These are phyloP conservation scores for Trachurus trachurus DNA, from an alignment of 2,797 vertebrate genomes.

Conservation along the genomic window DNA sequence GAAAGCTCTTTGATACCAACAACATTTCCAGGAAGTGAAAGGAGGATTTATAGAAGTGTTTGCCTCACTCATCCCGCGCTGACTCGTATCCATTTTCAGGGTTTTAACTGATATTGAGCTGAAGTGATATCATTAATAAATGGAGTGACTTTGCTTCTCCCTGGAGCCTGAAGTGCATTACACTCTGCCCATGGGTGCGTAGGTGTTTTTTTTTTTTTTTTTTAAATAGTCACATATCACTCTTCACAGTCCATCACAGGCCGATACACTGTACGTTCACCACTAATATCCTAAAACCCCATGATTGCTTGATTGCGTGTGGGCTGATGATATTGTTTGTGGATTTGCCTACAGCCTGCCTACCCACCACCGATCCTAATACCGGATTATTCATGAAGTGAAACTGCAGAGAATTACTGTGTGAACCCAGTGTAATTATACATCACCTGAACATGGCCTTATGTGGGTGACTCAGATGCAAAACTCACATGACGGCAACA, in stretches of 20 bases:
- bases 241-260: constrained; percentile 59
- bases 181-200: constrained; percentile 37
- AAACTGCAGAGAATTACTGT: constrained; percentile 68
- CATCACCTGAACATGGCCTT: constrained; percentile 59
- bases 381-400: constrained; percentile 74
- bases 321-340: constrained; percentile 74
- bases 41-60: constrained; percentile 66
- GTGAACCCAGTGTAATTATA: constrained; percentile 71
- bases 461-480: constrained; percentile 65
- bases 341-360: constrained; percentile 70
- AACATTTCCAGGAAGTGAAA: constrained; percentile 72
- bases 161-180: constrained; percentile 53
- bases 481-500: constrained; percentile 55
- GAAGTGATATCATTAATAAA: constrained; percentile 70
- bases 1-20: constrained; percentile 69
- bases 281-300: constrained; percentile 60
- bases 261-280: constrained; percentile 43
- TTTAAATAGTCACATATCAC: constrained; percentile 62
- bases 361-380: constrained; percentile 55
- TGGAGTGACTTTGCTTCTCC: constrained; percentile 62
- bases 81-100: constrained; percentile 59
- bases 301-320: constrained; percentile 70
- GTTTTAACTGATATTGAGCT: constrained; percentile 70
- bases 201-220: constrained; percentile 56
- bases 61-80: constrained; percentile 32